Percentiles rank a stretch among this genome's conserved stretches.
Evolutionary conservation across 2,113 vertebrate genomes (phyloP).

Genomic region (Carollia perspicillata): DNA sequence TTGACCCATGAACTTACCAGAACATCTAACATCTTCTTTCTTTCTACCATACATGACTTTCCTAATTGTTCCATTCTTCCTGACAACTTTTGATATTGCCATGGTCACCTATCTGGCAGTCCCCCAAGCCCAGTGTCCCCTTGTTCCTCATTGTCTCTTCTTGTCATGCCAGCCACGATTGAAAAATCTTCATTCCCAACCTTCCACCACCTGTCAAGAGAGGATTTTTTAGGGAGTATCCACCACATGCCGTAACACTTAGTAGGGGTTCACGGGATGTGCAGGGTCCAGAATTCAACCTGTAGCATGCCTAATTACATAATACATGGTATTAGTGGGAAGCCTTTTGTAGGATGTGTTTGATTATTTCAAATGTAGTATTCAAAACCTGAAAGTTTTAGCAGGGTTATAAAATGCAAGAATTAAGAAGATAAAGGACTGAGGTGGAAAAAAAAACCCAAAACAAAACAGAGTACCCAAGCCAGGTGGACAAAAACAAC

Average conservation of each 20-base stretch:
- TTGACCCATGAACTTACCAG: neutral
- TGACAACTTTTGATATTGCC: neutral
- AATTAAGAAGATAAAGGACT: neutral
- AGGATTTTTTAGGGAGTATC: neutral
- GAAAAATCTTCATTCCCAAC: neutral
- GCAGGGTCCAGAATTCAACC: neutral
- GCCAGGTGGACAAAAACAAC: neutral
- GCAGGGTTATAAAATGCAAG: neutral
- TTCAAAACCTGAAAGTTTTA: neutral
- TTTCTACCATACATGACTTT: neutral
- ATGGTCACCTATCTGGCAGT: neutral
- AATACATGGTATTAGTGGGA: neutral
- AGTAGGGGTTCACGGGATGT: neutral
- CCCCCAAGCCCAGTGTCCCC: neutral
- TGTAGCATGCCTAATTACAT: neutral
- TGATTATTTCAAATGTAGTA: neutral
- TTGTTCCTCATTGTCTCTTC: neutral
- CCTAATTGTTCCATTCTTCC: neutral
- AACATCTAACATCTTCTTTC: neutral
- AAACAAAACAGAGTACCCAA: neutral
- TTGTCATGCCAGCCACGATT: neutral
- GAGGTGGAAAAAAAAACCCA: neutral
- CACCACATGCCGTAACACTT: accelerated
- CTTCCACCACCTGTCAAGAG: neutral
- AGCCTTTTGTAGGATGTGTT: neutral